phyloP scores from a whole-genome alignment of 2,113 vertebrate species.

The Vireo altiloquus region DNA sequence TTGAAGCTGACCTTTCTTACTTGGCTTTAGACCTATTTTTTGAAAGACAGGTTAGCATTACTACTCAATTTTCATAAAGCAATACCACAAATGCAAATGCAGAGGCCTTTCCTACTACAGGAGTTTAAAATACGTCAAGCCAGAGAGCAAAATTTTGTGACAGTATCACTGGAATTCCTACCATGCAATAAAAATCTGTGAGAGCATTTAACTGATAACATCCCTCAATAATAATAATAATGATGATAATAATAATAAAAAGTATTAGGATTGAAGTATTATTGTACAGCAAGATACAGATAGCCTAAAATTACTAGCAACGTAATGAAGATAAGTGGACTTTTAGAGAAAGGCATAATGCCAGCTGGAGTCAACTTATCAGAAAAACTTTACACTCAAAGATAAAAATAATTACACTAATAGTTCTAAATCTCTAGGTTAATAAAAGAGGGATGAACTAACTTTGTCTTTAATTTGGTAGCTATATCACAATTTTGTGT shows the following conservation, averaged over 20 bases:
- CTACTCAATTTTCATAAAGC: neutral
- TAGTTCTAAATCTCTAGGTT: neutral
- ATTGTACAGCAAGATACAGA: neutral
- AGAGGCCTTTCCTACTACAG: neutral
- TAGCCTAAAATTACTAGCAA: slow-evolving; percentile 9
- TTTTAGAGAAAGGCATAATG: slow-evolving; percentile 1
- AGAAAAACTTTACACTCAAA: neutral
- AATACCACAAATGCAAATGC: neutral
- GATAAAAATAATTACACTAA: slow-evolving; percentile 37
- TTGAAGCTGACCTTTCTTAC: neutral
- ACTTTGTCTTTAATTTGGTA: neutral
- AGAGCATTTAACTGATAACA: neutral
- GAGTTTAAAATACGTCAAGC: neutral
- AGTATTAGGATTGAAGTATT: neutral
- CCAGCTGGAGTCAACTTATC: slow-evolving; percentile 28
- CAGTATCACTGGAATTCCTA: neutral
- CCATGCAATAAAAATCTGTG: neutral
- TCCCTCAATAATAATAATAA: neutral
- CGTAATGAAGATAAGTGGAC: slow-evolving; percentile 21
- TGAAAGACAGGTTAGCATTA: neutral
- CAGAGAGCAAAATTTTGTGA: neutral
- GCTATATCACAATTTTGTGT: neutral
- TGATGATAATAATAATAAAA: neutral
- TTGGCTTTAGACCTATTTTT: neutral
- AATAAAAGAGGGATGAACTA: neutral